Evolutionary conservation across 2,888 invertebrate species (phyloP).

Genomic region (Agrotis exclamationis): DNA sequence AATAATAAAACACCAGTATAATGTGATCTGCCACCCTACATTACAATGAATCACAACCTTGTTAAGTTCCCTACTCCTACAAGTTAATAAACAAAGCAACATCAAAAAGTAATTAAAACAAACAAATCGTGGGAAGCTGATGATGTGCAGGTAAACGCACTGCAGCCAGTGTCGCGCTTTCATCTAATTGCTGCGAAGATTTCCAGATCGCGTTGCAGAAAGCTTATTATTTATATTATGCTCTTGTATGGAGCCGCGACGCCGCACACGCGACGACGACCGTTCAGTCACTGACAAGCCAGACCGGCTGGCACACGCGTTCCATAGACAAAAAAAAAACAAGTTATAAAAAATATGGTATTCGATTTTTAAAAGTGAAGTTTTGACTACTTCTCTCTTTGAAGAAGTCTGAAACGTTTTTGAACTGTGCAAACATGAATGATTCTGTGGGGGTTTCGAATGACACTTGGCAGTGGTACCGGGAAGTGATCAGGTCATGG

Average conservation of each 20-base stretch:
- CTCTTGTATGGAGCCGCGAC: conserved; percentile 62
- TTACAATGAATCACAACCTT: background rate
- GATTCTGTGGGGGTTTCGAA: conserved; percentile 75
- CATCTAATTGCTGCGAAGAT: conserved; percentile 77
- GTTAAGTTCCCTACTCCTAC: background rate
- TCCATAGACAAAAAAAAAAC: conserved; percentile 37
- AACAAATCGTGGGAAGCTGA: conserved; percentile 64
- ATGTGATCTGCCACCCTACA: too few species aligned
- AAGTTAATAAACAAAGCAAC: conserved; percentile 8
- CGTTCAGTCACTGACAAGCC: conserved; percentile 64
- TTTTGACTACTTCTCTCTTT: conserved; percentile 66
- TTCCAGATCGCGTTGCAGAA: conserved; percentile 78
- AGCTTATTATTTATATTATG: conserved; percentile 77
- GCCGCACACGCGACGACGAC: conserved; percentile 69
- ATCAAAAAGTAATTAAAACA: conserved; percentile 54
- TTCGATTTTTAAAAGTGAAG: conserved; percentile 56
- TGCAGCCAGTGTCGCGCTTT: conserved; percentile 72
- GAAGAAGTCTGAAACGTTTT: conserved; percentile 67
- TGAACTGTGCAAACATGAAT: conserved; percentile 78
- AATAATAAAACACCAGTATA: too few species aligned
- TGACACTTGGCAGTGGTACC: conserved; percentile 85
- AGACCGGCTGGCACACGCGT: conserved; percentile 62
- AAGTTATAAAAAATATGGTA: conserved; percentile 64
- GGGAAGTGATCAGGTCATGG: conserved; percentile 88
- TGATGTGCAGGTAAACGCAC: conserved; percentile 52